These are phyloP conservation scores for Pygathrix nemaeus DNA, from an alignment of 2,113 vertebrate genomes.

Conservation along the genomic window DNA sequence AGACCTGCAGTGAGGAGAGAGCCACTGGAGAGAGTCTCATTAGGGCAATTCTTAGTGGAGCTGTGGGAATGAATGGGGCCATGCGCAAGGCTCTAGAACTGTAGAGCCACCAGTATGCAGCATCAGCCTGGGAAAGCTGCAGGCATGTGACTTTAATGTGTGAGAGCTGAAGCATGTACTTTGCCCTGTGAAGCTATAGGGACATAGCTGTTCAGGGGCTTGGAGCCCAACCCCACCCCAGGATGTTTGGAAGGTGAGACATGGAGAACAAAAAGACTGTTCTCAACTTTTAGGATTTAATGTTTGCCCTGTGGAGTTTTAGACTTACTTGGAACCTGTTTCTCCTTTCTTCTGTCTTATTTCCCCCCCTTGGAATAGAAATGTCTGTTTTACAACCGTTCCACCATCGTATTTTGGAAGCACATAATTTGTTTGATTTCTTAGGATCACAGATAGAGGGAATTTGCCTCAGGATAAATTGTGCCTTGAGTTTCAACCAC, in stretches of 20 bases:
- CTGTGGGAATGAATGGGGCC: background rate
- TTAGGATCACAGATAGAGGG: background rate
- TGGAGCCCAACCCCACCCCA: background rate
- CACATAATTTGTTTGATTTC: background rate
- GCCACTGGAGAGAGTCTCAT: background rate
- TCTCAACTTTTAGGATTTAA: background rate
- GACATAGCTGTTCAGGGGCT: background rate
- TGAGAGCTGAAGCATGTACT: background rate
- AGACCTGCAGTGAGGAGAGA: background rate
- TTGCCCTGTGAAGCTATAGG: background rate
- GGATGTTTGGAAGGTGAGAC: background rate
- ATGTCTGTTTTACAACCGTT: background rate
- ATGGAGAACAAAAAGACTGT: background rate
- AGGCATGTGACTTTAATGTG: background rate
- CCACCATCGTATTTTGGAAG: background rate
- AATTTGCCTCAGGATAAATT: background rate
- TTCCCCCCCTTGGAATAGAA: background rate
- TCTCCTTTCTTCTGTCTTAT: background rate
- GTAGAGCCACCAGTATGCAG: background rate
- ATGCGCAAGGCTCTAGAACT: background rate
- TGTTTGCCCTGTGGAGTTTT: background rate
- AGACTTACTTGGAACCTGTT: background rate
- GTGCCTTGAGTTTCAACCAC: background rate
- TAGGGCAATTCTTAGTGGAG: background rate
- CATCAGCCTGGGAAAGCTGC: background rate